A percentile compares a stretch with the other conserved stretches of the same genome.
phyloP scores from a whole-genome alignment of 2,888 invertebrate genomes.

The Pterostichus niger region DNA sequence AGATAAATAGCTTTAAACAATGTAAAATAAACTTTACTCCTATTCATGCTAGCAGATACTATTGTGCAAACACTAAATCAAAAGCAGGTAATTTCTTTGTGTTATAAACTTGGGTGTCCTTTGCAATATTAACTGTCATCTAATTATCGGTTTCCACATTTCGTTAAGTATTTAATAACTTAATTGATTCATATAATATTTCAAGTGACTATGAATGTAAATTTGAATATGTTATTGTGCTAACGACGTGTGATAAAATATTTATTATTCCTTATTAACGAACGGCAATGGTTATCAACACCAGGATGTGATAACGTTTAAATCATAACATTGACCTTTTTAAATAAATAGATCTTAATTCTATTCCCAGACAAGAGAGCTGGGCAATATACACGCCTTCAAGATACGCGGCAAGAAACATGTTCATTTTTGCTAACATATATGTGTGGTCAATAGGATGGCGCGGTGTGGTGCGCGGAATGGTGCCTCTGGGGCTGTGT shows the following conservation, averaged over 20 bases:
- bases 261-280: slow-evolving; percentile 45
- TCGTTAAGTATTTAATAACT: slow-evolving; percentile 42
- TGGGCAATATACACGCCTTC: slow-evolving; percentile 10
- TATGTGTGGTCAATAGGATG: slow-evolving; percentile 73
- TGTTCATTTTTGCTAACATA: slow-evolving; percentile 28
- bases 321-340: slow-evolving; percentile 65
- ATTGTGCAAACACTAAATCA: slow-evolving; percentile 29
- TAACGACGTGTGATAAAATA: not conserved
- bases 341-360: slow-evolving; percentile 51
- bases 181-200: slow-evolving; percentile 7
- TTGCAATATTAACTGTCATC: slow-evolving; percentile 8
- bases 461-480: slow-evolving; percentile 82
- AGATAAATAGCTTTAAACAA: slow-evolving; percentile 41
- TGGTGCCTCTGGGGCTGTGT: slow-evolving; percentile 85
- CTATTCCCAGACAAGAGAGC: slow-evolving; percentile 22
- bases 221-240: slow-evolving; percentile 30
- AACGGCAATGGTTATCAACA: slow-evolving; percentile 55
- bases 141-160: slow-evolving; percentile 34
- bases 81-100: slow-evolving; percentile 57
- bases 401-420: slow-evolving; percentile 40
- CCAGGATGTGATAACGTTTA: slow-evolving; percentile 55
- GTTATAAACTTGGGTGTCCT: slow-evolving; percentile 3
- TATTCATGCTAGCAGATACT: slow-evolving; percentile 20
- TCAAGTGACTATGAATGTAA: not conserved
- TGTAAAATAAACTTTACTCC: slow-evolving; percentile 13